Evolutionary conservation across 1,140 invertebrate genomes (phyloP), one percentile per base, ranked within the genome.

Genomic region (Meloidogyne chitwoodi): DNA sequence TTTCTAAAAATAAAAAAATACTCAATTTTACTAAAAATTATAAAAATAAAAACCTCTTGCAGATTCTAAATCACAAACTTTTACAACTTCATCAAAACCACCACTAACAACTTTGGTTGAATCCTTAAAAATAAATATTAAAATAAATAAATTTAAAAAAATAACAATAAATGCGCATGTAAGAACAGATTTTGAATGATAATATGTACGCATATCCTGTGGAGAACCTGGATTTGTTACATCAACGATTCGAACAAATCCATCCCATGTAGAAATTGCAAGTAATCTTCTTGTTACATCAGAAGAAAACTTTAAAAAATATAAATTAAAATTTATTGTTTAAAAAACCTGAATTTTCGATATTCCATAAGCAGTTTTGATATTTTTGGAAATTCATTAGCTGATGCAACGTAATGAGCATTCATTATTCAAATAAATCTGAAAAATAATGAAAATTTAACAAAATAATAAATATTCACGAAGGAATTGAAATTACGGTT

Each of bases 31-130:
- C 2, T 12, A 29, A 41, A 14, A 19, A 70, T 10, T 34, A 70
- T 10, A 71, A 61, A 11, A 24, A 19, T 19, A 63, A 76, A 76
- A 76, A 80, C 78, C 84, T 41, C 74, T 70, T 6, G 74, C 80
- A 19, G 68, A 76, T 66, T 84, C 83, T 34, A 97, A 92, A 88
- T 98, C 95, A 89, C 93, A 95, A 87, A 93, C 92, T 88, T 96
- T 96, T 22, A 99, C 89, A 12, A 91, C 92, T 81, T 93, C 92
- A 87, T 96, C 94, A 29, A 98, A 88, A 22, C 94, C 95, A 69
- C 95, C 96, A 26, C 75, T 80, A 5, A 86, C 82, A 5, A 86
- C 68, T 62, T 79, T 76, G 29, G 77, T 74, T 10, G 77, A 71
- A 38, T 72, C 77, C 84, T 86, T 67, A 66, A 83, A 38, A 11